phyloP scores from a whole-genome alignment of 2,113 vertebrate species.

The Telmatochromis sp. region DNA sequence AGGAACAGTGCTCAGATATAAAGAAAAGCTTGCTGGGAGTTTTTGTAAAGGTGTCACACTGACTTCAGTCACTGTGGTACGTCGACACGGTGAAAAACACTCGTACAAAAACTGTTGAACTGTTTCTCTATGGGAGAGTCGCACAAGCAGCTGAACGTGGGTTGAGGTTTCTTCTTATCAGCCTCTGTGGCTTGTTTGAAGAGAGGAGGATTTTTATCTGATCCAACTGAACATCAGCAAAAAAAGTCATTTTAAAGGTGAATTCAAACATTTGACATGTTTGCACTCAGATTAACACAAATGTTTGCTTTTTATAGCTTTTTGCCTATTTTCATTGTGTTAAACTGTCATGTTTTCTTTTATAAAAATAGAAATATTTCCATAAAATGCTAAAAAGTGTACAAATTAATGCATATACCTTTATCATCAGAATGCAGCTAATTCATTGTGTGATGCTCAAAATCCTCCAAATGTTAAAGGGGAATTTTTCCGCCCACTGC shows the following conservation, averaged over 20 bases:
- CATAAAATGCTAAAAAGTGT: background rate
- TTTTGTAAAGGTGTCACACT: background rate
- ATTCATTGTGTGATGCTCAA: background rate
- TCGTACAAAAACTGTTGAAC: slow-evolving; percentile 46
- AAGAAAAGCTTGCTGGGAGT: background rate
- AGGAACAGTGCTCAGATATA: rapidly evolving
- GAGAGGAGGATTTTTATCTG: background rate
- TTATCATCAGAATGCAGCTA: rapidly evolving
- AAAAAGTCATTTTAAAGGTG: background rate
- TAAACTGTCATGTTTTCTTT: background rate
- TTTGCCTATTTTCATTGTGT: background rate
- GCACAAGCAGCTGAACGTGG: background rate
- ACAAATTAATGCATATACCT: rapidly evolving
- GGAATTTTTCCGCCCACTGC: background rate
- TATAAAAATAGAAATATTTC: background rate
- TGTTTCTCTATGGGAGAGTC: background rate
- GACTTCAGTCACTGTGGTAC: slow-evolving; percentile 7
- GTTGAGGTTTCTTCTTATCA: background rate
- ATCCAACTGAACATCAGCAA: background rate
- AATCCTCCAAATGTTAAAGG: background rate
- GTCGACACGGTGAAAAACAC: background rate
- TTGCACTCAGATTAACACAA: background rate
- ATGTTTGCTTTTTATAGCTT: background rate
- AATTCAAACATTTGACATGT: background rate
- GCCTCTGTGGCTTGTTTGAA: background rate